Conservation (phyloP, 2,888 invertebrate genomes). For the Erebia aethiops region DNA sequence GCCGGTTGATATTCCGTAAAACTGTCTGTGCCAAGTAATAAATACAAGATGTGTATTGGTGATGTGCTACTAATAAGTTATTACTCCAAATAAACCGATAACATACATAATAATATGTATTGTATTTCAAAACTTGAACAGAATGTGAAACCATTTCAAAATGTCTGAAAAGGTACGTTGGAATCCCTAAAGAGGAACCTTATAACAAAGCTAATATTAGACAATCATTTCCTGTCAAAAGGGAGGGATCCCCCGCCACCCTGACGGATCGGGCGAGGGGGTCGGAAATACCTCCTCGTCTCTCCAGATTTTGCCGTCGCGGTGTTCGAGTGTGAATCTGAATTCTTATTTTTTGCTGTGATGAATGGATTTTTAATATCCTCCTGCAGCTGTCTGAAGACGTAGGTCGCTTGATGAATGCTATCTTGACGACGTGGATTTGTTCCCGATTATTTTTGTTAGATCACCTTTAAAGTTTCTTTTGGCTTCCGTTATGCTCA, state of each 20-base stretch:
- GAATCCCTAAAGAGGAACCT: conserved; percentile 76
- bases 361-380: conserved; percentile 80
- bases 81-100: neutral
- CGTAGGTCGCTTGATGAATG: conserved; percentile 58
- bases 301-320: conserved; percentile 75
- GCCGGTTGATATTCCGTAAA: neutral
- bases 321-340: conserved; percentile 77
- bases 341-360: conserved; percentile 77
- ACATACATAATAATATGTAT: no score
- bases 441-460: conserved; percentile 17
- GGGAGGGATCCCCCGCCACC: conserved; percentile 62
- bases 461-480: conserved; percentile 11
- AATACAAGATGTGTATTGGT: no score
- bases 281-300: conserved; percentile 72
- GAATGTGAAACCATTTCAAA: conserved; percentile 32
- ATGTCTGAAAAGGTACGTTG: conserved; percentile 44
- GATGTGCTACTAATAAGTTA: neutral
- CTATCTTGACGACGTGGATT: conserved; percentile 41
- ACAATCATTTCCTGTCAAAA: conserved; percentile 83
- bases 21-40: neutral
- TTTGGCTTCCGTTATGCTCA: neutral
- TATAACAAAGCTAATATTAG: conserved; percentile 83
- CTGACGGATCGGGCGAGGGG: conserved; percentile 56
- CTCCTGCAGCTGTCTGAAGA: conserved; percentile 68
- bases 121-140: conserved; percentile 26